A percentile compares a stretch with the other conserved stretches of the same genome.
Evolutionary conservation across 2,113 vertebrate species (phyloP).

Genomic region (Callospermophilus lateralis): DNA sequence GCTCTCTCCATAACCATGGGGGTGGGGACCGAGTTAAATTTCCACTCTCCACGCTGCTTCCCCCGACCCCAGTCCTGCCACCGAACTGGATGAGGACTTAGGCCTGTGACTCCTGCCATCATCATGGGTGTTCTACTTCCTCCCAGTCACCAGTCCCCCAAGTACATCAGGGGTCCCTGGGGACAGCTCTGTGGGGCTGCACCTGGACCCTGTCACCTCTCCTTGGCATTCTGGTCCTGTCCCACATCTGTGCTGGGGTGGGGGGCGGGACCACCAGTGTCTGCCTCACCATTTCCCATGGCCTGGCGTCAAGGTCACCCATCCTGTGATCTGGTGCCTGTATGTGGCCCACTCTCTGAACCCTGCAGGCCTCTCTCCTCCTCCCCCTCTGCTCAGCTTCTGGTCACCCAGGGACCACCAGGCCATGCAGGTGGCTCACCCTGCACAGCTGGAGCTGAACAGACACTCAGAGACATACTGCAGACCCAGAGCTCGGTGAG

Average conservation of each 20-base stretch:
- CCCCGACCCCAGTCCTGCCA: rapidly evolving
- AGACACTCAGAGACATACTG: not conserved
- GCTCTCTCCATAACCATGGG: too few species aligned
- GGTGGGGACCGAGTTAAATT: too few species aligned
- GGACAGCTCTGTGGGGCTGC: not conserved
- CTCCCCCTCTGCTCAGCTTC: not conserved
- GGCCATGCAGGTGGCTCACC: not conserved
- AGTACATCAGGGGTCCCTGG: not conserved
- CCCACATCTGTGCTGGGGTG: not conserved
- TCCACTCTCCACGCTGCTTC: not conserved
- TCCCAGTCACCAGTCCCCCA: not conserved
- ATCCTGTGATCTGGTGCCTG: not conserved
- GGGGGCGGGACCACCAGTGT: not conserved
- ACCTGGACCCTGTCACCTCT: not conserved
- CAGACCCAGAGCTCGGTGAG: rapidly evolving
- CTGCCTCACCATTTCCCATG: not conserved
- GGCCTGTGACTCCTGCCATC: too few species aligned
- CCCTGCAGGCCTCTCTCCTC: not conserved
- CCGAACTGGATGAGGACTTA: not conserved
- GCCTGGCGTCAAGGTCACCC: not conserved
- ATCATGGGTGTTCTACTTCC: too few species aligned
- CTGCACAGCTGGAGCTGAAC: rapidly evolving
- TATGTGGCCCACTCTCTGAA: not conserved
- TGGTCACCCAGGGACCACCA: not conserved
- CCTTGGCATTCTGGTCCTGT: not conserved